Percentiles rank a stretch among this genome's conserved stretches.
These are phyloP conservation scores for Thymallus thymallus DNA, from an alignment of 2,113 vertebrate genomes.

Conservation along the genomic window DNA sequence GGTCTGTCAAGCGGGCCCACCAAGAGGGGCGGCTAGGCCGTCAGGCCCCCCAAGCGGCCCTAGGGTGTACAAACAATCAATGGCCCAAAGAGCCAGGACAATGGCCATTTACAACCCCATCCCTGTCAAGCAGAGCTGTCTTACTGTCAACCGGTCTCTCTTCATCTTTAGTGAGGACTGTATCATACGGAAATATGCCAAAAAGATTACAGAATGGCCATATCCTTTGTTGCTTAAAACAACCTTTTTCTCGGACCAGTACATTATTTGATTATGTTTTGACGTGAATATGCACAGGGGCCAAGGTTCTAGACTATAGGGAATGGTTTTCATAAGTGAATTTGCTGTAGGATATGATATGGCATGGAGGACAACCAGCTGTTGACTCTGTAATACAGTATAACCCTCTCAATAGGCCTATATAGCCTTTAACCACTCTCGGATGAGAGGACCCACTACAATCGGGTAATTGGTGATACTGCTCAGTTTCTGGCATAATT, in stretches of 20 bases:
- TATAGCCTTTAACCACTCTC: no score
- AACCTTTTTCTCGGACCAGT: neutral
- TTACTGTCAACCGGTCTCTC: constrained; percentile 95
- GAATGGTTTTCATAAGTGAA: neutral
- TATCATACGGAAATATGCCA: constrained; percentile 91
- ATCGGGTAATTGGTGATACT: no score
- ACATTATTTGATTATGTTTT: neutral
- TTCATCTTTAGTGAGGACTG: constrained; percentile 99
- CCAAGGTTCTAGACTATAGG: neutral
- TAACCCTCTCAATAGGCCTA: no score
- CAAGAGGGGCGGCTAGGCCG: constrained; percentile 79
- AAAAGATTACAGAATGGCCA: constrained; percentile 93
- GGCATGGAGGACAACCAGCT: no score
- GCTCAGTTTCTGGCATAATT: no score
- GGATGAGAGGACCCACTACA: no score
- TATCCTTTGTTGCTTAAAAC: constrained; percentile 77
- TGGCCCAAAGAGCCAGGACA: constrained; percentile 93
- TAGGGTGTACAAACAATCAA: constrained; percentile 91
- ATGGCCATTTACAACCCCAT: constrained; percentile 99
- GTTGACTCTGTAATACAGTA: no score
- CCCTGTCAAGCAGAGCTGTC: constrained; percentile 94
- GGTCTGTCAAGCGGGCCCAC: constrained; percentile 73
- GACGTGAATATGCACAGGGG: neutral
- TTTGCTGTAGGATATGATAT: no score
- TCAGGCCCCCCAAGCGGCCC: constrained; percentile 82